Conservation (phyloP, 2,888 invertebrate genomes). For the Prosopocoilus inquinatus region DNA sequence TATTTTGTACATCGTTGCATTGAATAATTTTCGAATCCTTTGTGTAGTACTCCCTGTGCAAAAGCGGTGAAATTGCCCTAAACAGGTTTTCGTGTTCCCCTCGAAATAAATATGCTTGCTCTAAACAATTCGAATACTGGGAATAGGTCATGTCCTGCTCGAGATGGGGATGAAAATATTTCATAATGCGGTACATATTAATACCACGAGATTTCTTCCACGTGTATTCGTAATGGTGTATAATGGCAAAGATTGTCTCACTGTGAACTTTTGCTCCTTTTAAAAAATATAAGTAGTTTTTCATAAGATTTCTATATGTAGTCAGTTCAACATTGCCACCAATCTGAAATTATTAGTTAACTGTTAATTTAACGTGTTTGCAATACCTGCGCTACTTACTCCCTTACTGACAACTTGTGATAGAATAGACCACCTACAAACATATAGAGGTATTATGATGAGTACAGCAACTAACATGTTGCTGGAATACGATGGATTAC, state of each 20-base stretch:
- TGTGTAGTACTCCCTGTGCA: slow-evolving; percentile 25
- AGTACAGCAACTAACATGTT: slow-evolving; percentile 7
- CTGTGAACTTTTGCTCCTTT: slow-evolving; percentile 26
- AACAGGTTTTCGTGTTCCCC: slow-evolving; percentile 18
- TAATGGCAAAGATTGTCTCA: slow-evolving; percentile 22
- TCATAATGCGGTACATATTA: slow-evolving; percentile 16
- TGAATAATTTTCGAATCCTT: slow-evolving; percentile 30
- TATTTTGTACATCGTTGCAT: slow-evolving; percentile 32
- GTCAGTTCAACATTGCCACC: slow-evolving; percentile 28
- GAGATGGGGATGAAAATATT: slow-evolving; percentile 19
- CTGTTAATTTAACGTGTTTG: not conserved
- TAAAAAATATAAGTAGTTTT: slow-evolving; percentile 28
- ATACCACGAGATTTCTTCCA: slow-evolving; percentile 28
- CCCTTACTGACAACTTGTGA: slow-evolving; percentile 15
- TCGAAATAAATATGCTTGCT: slow-evolving; percentile 14
- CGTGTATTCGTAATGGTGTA: slow-evolving; percentile 29
- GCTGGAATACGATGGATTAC: not conserved
- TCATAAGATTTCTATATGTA: slow-evolving; percentile 25
- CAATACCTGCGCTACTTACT: slow-evolving; percentile 10
- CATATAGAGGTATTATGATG: slow-evolving; percentile 7
- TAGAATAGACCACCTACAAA: slow-evolving; percentile 16
- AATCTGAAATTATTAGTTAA: slow-evolving; percentile 19
- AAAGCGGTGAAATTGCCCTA: slow-evolving; percentile 18
- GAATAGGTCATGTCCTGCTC: slow-evolving; percentile 15
- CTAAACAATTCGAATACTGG: slow-evolving; percentile 12